Conservation (phyloP, 2,888 invertebrate species). For the Nephrocerus scutellatus region DNA sequence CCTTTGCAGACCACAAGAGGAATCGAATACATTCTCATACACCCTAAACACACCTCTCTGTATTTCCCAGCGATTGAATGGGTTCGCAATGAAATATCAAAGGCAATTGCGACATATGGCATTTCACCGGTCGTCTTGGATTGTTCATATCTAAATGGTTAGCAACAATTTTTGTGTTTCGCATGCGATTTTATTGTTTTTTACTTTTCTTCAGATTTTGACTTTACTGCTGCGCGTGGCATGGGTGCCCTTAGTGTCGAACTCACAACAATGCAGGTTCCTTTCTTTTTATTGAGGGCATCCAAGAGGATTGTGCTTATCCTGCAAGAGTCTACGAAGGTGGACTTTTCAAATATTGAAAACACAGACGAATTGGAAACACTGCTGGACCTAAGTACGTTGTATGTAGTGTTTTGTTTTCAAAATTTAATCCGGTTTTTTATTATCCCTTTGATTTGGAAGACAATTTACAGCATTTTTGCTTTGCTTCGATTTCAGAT, state of each 20-base stretch:
- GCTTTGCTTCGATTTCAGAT: constrained; percentile 22
- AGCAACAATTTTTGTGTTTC: constrained; percentile 15
- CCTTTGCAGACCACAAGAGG: constrained; percentile 60
- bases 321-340: constrained; percentile 41
- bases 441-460: too few relatives aligned
- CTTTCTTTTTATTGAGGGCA: constrained; percentile 57
- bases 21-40: constrained; percentile 66
- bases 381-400: constrained; percentile 37
- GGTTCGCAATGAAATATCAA: constrained; percentile 69
- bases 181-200: constrained; percentile 3
- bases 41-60: constrained; percentile 67
- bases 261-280: constrained; percentile 62
- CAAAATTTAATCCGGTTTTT: too few relatives aligned
- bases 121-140: constrained; percentile 72
- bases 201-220: constrained; percentile 54
- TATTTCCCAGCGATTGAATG: constrained; percentile 82
- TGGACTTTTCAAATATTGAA: constrained; percentile 36
- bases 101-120: constrained; percentile 64
- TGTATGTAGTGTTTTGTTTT: too few relatives aligned
- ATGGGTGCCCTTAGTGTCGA: constrained; percentile 70
- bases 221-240: constrained; percentile 82
- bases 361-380: constrained; percentile 37
- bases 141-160: constrained; percentile 69
- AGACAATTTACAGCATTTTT: constrained; percentile 1
- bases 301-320: constrained; percentile 38